Base-by-base conservation (phyloP, 1,140 invertebrate genomes). In the Polypedilum pembai region DNA sequence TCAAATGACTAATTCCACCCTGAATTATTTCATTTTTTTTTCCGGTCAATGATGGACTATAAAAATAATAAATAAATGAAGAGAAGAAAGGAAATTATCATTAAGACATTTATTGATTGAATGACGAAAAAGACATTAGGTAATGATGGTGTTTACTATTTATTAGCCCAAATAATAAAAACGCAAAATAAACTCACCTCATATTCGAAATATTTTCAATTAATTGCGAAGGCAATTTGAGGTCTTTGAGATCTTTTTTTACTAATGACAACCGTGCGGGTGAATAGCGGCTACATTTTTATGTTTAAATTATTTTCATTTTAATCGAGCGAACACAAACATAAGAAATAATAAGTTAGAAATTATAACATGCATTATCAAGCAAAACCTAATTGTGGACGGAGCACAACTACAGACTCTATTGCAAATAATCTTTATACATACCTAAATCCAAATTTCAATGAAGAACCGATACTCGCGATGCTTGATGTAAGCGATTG, bases 11-110 rank as follows among this genome's bases (percentile, higher is more conserved):
- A 18, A 94, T 84, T 41, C 92, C 92, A 20, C 92, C 93, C 80
- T 94, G 90, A 45, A 95, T 87, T 45, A 94, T 83, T 83, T 96
- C 93, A 80, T 93, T 93, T 79, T 94, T 94, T 82, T 93, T 94
- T 40, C 91, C 88, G 21, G 91, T 92, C 80, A 94, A 86, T 83
- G 90, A 89, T 15, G 92, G 88, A 83, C 92, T 94, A 83, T 73
- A 86, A 85, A 76, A 69, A 65, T 41, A 17, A 56, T 74, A 15
- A 45, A 10, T 18, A 7, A n/a, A 33, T 33, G 5, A 33, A 33
- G 24, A 33, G n/a, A n/a, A n/a, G n/a, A n/a, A n/a, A n/a, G n/a
- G n/a, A 33, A 33, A 33, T 3, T 33, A 33, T 33, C 24, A 33
- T 33, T 33, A 33, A 33, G n/a, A n/a, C 5, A 33, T 33, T 33